phyloP scores from a whole-genome alignment of 2,797 vertebrate genomes.

The Rhynchonycteris naso region DNA sequence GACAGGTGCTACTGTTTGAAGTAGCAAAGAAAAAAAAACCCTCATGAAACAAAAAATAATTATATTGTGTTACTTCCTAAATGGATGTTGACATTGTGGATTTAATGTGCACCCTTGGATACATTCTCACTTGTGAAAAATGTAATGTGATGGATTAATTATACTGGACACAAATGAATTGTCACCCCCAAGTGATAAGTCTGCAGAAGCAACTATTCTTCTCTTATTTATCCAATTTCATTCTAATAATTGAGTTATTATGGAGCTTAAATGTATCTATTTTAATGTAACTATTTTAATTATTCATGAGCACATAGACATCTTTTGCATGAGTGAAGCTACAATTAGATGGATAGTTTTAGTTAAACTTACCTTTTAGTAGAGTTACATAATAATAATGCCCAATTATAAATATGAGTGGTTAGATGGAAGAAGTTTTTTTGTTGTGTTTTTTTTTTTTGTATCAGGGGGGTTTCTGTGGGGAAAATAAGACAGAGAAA shows the following conservation, averaged over 20 bases:
- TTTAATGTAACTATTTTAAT: slow-evolving; percentile 43
- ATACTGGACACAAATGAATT: slow-evolving; percentile 39
- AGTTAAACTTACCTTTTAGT: not conserved
- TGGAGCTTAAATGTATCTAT: not conserved
- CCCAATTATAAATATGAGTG: not conserved
- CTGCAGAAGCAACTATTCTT: not conserved
- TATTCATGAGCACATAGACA: not conserved
- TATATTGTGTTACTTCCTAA: slow-evolving; percentile 7
- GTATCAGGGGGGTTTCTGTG: fast-evolving
- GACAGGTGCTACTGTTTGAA: not conserved
- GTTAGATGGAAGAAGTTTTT: not conserved
- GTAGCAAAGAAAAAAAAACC: not conserved
- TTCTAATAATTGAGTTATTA: slow-evolving; percentile 23
- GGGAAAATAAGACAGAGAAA: not conserved
- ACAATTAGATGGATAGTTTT: not conserved
- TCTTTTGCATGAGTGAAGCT: not conserved
- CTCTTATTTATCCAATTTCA: slow-evolving; percentile 1
- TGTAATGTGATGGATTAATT: slow-evolving; percentile 42
- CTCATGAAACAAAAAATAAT: not conserved
- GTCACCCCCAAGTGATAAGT: not conserved
- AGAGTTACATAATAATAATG: not conserved
- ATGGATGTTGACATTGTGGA: not conserved
- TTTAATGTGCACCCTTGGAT: not conserved
- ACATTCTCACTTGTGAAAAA: slow-evolving; percentile 39
- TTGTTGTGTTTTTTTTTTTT: not conserved